Conservation (phyloP, 2,113 vertebrate genomes). For the Odobenus rosmarus region DNA sequence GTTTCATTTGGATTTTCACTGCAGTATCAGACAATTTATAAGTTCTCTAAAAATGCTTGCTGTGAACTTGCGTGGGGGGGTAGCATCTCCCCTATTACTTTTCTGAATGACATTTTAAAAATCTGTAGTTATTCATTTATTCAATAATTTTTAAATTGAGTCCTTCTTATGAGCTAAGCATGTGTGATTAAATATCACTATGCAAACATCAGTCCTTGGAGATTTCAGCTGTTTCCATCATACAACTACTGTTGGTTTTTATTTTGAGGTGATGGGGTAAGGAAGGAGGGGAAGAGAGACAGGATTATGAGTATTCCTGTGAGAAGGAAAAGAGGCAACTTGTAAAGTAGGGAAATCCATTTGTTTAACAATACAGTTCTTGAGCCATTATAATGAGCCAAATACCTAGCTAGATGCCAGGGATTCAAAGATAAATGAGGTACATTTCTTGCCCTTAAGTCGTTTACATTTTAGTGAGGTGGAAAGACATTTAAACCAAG, state of each 20-base stretch:
- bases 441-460: background rate
- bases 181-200: conserved; percentile 21
- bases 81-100: conserved; percentile 28
- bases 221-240: conserved; percentile 3
- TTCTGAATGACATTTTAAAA: background rate
- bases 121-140: background rate
- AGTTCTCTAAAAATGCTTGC: conserved; percentile 25
- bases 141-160: background rate
- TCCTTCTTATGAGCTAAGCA: conserved; percentile 13
- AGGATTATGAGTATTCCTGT: background rate
- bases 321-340: background rate
- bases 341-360: background rate
- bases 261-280: background rate
- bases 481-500: conserved; percentile 18
- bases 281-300: background rate
- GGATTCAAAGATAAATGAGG: conserved; percentile 24
- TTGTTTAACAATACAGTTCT: conserved; percentile 38
- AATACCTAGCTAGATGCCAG: background rate
- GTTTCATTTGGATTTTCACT: conserved; percentile 59
- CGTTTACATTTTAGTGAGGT: background rate
- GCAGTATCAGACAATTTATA: background rate
- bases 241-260: conserved; percentile 3
- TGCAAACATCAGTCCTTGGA: background rate
- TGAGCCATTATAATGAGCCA: conserved; percentile 30
- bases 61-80: background rate